A percentile compares a stretch with the other conserved stretches of the same genome.
These are phyloP conservation scores for Zygothrica quintamaculata DNA, from an alignment of 2,888 invertebrate genomes.

Conservation along the genomic window DNA sequence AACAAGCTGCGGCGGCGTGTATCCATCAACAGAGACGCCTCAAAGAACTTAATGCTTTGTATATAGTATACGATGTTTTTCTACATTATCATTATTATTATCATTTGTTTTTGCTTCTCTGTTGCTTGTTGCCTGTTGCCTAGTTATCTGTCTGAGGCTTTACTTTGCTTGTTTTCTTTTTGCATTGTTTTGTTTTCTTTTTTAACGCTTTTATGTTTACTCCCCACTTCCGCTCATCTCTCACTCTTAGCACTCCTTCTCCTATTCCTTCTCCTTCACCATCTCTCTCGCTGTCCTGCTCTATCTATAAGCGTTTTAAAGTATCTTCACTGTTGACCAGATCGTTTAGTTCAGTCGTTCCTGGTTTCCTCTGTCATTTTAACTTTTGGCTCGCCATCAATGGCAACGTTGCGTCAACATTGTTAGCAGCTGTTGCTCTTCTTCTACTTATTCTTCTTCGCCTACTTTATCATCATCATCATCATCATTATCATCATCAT, in stretches of 20 bases:
- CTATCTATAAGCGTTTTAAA: slow-evolving; percentile 30
- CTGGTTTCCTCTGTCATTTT: slow-evolving; percentile 6
- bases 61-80: neutral
- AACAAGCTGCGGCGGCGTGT: slow-evolving; percentile 22
- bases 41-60: slow-evolving; percentile 11
- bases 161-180: slow-evolving; percentile 10
- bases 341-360: slow-evolving; percentile 25
- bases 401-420: slow-evolving; percentile 59
- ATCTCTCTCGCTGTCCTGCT: slow-evolving; percentile 34
- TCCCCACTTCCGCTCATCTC: neutral
- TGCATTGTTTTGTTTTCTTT: slow-evolving; percentile 36
- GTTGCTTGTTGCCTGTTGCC: slow-evolving; percentile 18
- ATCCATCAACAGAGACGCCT: slow-evolving; percentile 15
- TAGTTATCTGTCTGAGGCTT: slow-evolving; percentile 14
- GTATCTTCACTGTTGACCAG: slow-evolving; percentile 43
- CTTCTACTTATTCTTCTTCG: no score
- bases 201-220: slow-evolving; percentile 9
- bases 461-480: no score
- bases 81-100: slow-evolving; percentile 14
- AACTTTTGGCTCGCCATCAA: slow-evolving; percentile 40
- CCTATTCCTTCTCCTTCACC: no score
- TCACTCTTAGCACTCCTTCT: no score
- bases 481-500: no score
- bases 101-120: slow-evolving; percentile 5
- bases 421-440: slow-evolving; percentile 74